Percentiles rank a stretch among this genome's conserved stretches.
phyloP scores from a whole-genome alignment of 2,113 vertebrate species.

The Orientallactaga bullata region DNA sequence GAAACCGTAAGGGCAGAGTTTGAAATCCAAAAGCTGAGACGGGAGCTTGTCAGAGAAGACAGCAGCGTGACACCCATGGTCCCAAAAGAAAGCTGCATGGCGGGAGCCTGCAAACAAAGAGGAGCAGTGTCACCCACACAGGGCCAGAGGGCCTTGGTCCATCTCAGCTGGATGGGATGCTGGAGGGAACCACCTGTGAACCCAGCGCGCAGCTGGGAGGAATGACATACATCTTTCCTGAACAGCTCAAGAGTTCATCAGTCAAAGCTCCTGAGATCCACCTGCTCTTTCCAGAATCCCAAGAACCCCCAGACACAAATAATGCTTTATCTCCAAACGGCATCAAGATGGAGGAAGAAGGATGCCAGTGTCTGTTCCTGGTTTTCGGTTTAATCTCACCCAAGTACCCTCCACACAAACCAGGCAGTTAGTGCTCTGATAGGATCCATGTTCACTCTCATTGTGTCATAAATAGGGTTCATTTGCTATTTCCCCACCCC shows the following conservation, averaged over 20 bases:
- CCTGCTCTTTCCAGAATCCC: not conserved
- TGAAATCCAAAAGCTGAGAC: not conserved
- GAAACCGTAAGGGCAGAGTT: not conserved
- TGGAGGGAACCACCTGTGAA: not conserved
- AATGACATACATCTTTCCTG: not conserved
- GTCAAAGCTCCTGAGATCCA: not conserved
- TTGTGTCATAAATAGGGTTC: not conserved
- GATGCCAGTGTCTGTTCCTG: not conserved
- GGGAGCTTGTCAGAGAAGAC: not conserved
- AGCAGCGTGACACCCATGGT: not conserved
- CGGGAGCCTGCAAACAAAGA: fast-evolving
- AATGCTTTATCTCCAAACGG: not conserved
- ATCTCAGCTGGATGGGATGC: not conserved
- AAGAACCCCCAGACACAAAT: not conserved
- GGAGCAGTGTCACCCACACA: fast-evolving
- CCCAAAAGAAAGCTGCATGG: too few relatives aligned
- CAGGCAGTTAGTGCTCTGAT: too few relatives aligned
- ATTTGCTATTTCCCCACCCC: not conserved
- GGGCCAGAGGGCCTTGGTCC: too few relatives aligned
- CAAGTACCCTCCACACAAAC: not conserved
- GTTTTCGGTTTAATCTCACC: not conserved
- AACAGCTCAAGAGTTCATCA: not conserved
- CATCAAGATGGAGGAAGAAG: not conserved
- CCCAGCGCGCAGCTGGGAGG: not conserved
- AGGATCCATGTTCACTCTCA: too few relatives aligned